A percentile compares a stretch with the other conserved stretches of the same genome.
Evolutionary conservation across 2,888 invertebrate genomes (phyloP).

Genomic region (Caenorhabditis sp.): DNA sequence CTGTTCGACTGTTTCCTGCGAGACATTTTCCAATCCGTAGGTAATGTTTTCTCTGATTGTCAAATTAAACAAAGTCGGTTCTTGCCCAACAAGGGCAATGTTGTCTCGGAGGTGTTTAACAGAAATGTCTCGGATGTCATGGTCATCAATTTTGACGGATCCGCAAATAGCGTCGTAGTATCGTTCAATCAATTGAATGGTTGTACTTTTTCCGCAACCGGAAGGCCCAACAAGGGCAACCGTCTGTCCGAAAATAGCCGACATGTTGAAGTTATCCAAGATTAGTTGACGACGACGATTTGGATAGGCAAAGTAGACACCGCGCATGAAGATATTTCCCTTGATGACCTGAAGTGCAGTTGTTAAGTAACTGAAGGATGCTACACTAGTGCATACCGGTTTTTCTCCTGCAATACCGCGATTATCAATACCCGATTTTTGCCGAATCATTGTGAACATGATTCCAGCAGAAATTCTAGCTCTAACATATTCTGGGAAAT

Average conservation of each 20-base stretch:
- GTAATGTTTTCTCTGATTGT: constrained; percentile 81
- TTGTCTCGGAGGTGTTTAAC: constrained; percentile 88
- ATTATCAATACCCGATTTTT: constrained; percentile 83
- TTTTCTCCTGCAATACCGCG: constrained; percentile 75
- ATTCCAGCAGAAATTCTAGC: constrained; percentile 83
- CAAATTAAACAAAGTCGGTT: constrained; percentile 87
- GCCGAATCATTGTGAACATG: constrained; percentile 83
- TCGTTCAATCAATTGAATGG: constrained; percentile 87
- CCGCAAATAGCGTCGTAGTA: constrained; percentile 90
- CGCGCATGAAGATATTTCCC: constrained; percentile 73
- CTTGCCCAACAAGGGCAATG: constrained; percentile 94
- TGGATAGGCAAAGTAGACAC: constrained; percentile 84
- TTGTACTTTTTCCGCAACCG: constrained; percentile 84
- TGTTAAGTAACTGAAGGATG: no score
- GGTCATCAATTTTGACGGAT: constrained; percentile 84
- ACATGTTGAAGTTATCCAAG: constrained; percentile 66
- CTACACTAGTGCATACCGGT: no score
- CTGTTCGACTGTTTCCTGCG: constrained; percentile 77
- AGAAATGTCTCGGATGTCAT: constrained; percentile 79
- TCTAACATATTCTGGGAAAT: constrained; percentile 83
- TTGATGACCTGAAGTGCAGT: no score
- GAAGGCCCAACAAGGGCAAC: constrained; percentile 82
- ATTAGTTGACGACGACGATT: constrained; percentile 81
- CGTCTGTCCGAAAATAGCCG: no score
- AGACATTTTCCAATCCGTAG: constrained; percentile 80